Conservation (phyloP, 2,888 invertebrate genomes). For the Ischnus inquisitorius region DNA sequence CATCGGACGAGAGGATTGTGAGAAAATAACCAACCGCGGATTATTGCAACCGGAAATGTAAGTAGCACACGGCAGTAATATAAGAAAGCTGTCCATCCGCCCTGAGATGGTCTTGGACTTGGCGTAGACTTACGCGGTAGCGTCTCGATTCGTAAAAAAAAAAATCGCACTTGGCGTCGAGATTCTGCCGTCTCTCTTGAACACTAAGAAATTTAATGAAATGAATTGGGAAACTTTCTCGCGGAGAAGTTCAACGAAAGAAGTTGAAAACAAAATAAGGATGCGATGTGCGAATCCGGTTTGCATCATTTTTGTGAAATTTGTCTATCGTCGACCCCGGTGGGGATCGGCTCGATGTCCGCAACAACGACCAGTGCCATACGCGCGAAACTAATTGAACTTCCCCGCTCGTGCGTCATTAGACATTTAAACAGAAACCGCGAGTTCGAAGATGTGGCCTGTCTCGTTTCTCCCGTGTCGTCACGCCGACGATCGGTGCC, state of each 20-base stretch:
- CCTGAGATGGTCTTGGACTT: too few species aligned
- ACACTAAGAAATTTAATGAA: too few species aligned
- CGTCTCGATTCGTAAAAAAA: too few species aligned
- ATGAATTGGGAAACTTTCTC: too few species aligned
- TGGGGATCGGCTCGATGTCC: background rate
- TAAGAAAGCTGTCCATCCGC: background rate
- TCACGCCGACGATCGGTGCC: slow-evolving; percentile 19
- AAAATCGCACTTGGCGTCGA: too few species aligned
- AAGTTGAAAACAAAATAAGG: too few species aligned
- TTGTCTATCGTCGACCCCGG: too few species aligned
- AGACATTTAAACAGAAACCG: background rate
- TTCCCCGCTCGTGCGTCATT: slow-evolving; percentile 11
- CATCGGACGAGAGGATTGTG: background rate
- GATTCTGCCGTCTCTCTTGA: too few species aligned
- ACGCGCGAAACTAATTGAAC: slow-evolving; percentile 26
- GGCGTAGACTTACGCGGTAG: too few species aligned
- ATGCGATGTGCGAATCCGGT: too few species aligned
- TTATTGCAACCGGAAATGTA: slow-evolving; percentile 33
- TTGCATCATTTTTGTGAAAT: too few species aligned
- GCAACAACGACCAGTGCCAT: slow-evolving; percentile 19
- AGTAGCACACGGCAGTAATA: background rate
- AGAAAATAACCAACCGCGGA: slow-evolving; percentile 19
- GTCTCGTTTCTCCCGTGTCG: slow-evolving; percentile 29
- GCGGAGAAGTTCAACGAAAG: too few species aligned
- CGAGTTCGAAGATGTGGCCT: background rate